These are phyloP conservation scores for Mustela lutreola DNA, from an alignment of 2,113 vertebrate genomes.

Conservation along the genomic window DNA sequence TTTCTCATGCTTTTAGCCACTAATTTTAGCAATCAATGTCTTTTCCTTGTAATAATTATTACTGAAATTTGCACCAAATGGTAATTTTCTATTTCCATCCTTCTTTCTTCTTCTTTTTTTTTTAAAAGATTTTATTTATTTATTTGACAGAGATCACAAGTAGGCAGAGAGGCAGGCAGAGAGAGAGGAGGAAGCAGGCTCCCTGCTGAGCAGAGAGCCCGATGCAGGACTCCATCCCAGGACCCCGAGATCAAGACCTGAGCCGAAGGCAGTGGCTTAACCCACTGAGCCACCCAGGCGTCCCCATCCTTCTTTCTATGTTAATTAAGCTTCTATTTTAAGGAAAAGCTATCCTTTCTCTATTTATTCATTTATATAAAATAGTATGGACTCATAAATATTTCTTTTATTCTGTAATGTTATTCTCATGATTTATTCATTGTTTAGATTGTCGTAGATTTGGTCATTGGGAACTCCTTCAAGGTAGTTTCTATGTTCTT, in stretches of 20 bases:
- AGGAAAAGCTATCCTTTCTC: constrained; percentile 40
- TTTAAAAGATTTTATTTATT: no score
- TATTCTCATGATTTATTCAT: constrained; percentile 48
- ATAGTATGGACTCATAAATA: background rate
- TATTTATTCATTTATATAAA: constrained; percentile 52
- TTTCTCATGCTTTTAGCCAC: constrained; percentile 50
- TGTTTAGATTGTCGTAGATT: constrained; percentile 39
- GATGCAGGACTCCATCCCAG: no score
- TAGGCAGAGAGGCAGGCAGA: no score
- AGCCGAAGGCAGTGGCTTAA: no score
- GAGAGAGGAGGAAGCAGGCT: no score
- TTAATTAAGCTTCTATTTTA: constrained; percentile 49
- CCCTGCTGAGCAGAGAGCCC: no score
- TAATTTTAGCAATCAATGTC: constrained; percentile 59
- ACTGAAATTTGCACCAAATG: constrained; percentile 27
- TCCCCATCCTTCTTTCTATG: background rate
- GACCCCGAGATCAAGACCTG: no score
- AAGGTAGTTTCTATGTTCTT: constrained; percentile 47
- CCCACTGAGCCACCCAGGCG: no score
- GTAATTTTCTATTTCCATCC: constrained; percentile 19
- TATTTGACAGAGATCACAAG: no score
- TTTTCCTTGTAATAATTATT: constrained; percentile 62
- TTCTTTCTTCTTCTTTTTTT: background rate
- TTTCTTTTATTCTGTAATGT: constrained; percentile 40
- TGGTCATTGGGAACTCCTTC: constrained; percentile 9